Conservation (phyloP, 2,888 invertebrate species). For the Heliconius charithonia region DNA sequence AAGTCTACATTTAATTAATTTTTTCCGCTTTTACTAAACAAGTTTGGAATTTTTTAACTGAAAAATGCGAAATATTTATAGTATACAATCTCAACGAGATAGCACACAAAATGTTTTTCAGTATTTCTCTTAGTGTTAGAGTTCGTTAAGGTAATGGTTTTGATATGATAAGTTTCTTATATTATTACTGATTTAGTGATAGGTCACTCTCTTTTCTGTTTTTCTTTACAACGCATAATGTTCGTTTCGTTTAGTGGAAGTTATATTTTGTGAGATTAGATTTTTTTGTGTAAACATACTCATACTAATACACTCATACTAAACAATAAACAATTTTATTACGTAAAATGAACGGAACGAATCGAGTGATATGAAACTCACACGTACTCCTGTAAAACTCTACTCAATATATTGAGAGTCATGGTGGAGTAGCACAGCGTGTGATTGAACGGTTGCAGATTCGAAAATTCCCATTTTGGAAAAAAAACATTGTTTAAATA, state of each 20-base stretch:
- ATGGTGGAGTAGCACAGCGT: background rate
- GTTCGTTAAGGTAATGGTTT: conserved; percentile 6
- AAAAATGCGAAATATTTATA: conserved; percentile 7
- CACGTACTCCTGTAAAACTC: background rate
- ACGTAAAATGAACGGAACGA: background rate
- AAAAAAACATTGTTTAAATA: background rate
- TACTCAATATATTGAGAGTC: no score
- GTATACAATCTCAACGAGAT: background rate
- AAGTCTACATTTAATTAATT: conserved; percentile 20
- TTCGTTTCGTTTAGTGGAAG: no score
- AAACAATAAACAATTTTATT: background rate
- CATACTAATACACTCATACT: no score
- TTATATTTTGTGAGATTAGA: no score
- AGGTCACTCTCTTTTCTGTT: background rate
- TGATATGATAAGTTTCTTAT: background rate
- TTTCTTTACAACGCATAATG: background rate
- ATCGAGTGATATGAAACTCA: background rate
- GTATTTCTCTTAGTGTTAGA: background rate
- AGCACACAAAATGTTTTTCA: background rate
- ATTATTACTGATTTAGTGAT: background rate
- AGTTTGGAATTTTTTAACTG: background rate
- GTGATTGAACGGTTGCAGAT: background rate
- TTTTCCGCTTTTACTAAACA: conserved; percentile 15
- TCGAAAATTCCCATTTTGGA: background rate
- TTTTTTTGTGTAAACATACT: no score